Percentiles rank a stretch among this genome's conserved stretches.
Conservation (phyloP, 2,113 vertebrate species). For the Turnix velox region DNA sequence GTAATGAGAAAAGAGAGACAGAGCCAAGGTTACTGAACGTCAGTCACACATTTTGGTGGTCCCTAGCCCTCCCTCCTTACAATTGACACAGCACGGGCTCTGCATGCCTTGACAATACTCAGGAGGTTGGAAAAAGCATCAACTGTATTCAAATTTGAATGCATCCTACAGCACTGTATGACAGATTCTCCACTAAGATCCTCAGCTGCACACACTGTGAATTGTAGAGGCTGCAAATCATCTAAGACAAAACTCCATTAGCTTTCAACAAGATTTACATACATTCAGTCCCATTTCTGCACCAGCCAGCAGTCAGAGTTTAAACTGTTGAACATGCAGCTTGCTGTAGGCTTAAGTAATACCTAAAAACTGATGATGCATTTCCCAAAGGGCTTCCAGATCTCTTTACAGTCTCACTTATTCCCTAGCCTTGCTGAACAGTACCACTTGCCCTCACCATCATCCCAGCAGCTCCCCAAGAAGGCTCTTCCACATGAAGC, state of each 20-base stretch:
- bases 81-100: not conserved
- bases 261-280: slow-evolving; percentile 86
- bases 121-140: not conserved
- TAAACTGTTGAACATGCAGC: slow-evolving; percentile 75
- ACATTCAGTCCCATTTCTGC: slow-evolving; percentile 71
- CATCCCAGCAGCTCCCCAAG: slow-evolving; percentile 16
- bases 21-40: slow-evolving; percentile 75
- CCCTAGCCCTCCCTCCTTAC: slow-evolving; percentile 20
- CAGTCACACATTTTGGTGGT: slow-evolving; percentile 58
- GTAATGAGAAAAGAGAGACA: not conserved
- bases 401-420: slow-evolving; percentile 62
- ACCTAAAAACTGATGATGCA: slow-evolving; percentile 73
- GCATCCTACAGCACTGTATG: slow-evolving; percentile 10
- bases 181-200: slow-evolving; percentile 75
- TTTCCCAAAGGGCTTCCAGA: slow-evolving; percentile 52
- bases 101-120: not conserved
- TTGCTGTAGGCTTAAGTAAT: slow-evolving; percentile 72
- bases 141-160: slow-evolving; percentile 56
- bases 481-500: not conserved
- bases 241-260: slow-evolving; percentile 80
- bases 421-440: too few relatives aligned
- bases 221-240: slow-evolving; percentile 77
- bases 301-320: slow-evolving; percentile 78
- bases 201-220: slow-evolving; percentile 77
- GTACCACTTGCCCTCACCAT: not conserved